Evolutionary conservation across 2,888 invertebrate genomes (phyloP).

Genomic region (Brassicogethes aeneus): DNA sequence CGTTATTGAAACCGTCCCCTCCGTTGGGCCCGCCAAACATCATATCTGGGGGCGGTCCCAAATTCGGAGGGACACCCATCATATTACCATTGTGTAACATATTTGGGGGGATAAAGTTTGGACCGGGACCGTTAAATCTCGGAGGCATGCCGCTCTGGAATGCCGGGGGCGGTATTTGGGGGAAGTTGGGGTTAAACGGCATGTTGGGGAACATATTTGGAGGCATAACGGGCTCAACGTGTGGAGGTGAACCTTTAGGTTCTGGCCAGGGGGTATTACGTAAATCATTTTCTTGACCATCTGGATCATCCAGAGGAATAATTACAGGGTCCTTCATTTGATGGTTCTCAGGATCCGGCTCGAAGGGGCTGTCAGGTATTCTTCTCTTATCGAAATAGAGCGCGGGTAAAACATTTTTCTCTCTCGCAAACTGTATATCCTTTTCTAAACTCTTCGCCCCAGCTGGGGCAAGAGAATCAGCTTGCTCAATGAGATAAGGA

Average conservation of each 20-base stretch:
- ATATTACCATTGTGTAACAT: slow-evolving; percentile 27
- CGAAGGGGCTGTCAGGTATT: slow-evolving; percentile 80
- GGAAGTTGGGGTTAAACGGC: slow-evolving; percentile 40
- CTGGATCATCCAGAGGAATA: slow-evolving; percentile 86
- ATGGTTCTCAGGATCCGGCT: slow-evolving; percentile 79
- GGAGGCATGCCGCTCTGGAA: slow-evolving; percentile 25
- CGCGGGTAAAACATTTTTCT: slow-evolving; percentile 74
- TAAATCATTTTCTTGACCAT: slow-evolving; percentile 75
- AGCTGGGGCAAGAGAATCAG: slow-evolving; percentile 55
- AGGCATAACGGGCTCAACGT: slow-evolving; percentile 31
- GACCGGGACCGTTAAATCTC: slow-evolving; percentile 19
- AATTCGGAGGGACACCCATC: slow-evolving; percentile 22
- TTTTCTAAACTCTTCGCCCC: slow-evolving; percentile 80
- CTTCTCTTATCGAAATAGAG: slow-evolving; percentile 71
- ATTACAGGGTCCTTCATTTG: slow-evolving; percentile 66
- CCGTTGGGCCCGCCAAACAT: slow-evolving; percentile 38
- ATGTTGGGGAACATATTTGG: slow-evolving; percentile 44
- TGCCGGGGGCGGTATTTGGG: slow-evolving; percentile 40
- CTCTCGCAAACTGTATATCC: slow-evolving; percentile 77
- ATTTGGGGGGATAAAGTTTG: slow-evolving; percentile 32
- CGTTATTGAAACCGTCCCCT: slow-evolving; percentile 26
- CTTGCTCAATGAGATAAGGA: slow-evolving; percentile 60
- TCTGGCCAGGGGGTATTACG: slow-evolving; percentile 76
- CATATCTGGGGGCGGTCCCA: slow-evolving; percentile 36
- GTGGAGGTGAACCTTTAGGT: slow-evolving; percentile 59